Evolutionary conservation across 2,113 vertebrate genomes (phyloP).

Genomic region (Gymnocephalus cernua): DNA sequence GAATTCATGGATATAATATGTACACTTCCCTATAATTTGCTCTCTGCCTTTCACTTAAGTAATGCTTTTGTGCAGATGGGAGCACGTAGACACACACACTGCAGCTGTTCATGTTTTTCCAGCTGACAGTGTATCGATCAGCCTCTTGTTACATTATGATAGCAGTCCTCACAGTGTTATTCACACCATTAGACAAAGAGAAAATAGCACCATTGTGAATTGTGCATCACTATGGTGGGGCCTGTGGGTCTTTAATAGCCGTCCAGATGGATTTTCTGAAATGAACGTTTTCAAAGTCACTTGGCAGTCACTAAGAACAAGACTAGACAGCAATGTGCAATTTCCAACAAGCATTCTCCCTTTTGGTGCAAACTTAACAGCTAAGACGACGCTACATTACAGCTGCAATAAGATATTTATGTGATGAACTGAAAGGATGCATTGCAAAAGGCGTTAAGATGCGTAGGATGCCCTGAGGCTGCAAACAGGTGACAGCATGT

Average conservation of each 20-base stretch:
- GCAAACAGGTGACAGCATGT: background rate
- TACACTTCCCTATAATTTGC: constrained; percentile 22
- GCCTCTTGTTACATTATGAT: constrained; percentile 70
- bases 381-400: background rate
- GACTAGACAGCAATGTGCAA: constrained; percentile 4
- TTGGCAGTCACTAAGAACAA: constrained; percentile 19
- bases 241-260: constrained; percentile 56
- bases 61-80: constrained; percentile 29
- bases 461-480: background rate
- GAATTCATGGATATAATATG: constrained; percentile 9
- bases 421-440: background rate
- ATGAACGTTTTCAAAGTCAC: constrained; percentile 67
- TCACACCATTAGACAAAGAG: constrained; percentile 73
- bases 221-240: constrained; percentile 48
- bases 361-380: background rate
- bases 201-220: constrained; percentile 72
- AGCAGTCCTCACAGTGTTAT: constrained; percentile 63
- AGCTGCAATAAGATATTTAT: background rate
- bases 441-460: background rate
- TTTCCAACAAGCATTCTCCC: constrained; percentile 1
- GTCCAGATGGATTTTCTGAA: constrained; percentile 69
- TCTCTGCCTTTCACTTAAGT: constrained; percentile 34
- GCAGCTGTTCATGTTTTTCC: constrained; percentile 66
- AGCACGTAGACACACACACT: constrained; percentile 22
- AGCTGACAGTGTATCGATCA: constrained; percentile 68